Conservation (phyloP, 2,797 vertebrate species). For the Betta splendens region DNA sequence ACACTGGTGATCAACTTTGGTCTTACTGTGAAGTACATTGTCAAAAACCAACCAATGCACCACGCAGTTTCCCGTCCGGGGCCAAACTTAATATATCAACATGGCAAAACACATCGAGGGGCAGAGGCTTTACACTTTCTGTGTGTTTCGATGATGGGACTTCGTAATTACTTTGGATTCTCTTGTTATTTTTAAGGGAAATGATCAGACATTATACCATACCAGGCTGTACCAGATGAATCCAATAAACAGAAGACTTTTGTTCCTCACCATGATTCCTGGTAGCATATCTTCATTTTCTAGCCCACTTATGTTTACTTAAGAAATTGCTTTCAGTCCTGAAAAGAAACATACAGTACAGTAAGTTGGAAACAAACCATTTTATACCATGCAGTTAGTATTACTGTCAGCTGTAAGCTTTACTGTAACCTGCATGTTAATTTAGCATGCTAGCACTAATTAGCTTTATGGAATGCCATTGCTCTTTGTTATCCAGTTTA, state of each 20-base stretch:
- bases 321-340: neutral
- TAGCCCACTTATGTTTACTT: conserved; percentile 1
- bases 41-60: conserved; percentile 23
- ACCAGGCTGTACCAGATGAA: conserved; percentile 11
- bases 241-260: neutral
- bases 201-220: conserved; percentile 13
- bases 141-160: conserved; percentile 31
- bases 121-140: conserved; percentile 28
- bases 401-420: neutral
- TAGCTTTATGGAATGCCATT: no score
- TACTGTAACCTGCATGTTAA: no score
- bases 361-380: neutral
- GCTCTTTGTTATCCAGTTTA: no score
- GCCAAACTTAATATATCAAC: conserved; percentile 48
- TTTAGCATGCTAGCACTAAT: no score
- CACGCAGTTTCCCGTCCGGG: conserved; percentile 45
- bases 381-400: conserved; percentile 2
- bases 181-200: conserved; percentile 28
- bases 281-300: conserved; percentile 4
- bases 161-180: conserved; percentile 15
- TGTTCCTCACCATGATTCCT: neutral
- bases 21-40: conserved; percentile 40
- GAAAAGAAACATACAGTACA: neutral
- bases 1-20: conserved; percentile 22
- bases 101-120: conserved; percentile 29